Percentiles rank a stretch among this genome's conserved stretches.
phyloP scores from a whole-genome alignment of 2,113 vertebrate genomes.

The Pogonocichla stellata region DNA sequence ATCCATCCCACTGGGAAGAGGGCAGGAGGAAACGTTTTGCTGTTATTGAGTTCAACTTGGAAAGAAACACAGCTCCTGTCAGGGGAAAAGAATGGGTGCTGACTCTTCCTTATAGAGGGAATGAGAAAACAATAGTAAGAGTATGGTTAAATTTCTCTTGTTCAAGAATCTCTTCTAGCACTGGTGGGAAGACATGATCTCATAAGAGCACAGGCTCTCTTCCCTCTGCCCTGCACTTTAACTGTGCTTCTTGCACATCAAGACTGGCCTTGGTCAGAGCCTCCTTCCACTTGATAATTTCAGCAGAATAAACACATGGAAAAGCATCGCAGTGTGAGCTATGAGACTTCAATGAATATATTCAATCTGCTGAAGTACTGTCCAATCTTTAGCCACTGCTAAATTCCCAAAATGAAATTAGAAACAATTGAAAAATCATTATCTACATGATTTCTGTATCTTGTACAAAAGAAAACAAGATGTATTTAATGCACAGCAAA shows the following conservation, averaged over 20 bases:
- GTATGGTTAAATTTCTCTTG: neutral
- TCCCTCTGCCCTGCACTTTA: neutral
- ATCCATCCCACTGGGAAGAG: neutral
- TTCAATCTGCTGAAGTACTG: neutral
- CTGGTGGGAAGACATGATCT: neutral
- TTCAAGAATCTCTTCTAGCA: neutral
- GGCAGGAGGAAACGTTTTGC: neutral
- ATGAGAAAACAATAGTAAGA: neutral
- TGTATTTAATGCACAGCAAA: neutral
- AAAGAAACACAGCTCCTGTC: neutral
- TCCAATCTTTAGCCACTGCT: neutral
- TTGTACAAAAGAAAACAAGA: neutral
- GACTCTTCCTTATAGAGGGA: neutral
- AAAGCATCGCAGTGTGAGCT: neutral
- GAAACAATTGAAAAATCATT: neutral
- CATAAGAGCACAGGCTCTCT: neutral
- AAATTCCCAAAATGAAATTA: neutral
- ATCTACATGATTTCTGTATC: neutral
- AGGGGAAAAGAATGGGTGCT: neutral
- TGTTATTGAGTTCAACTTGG: neutral
- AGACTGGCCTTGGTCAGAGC: neutral
- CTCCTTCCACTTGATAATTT: neutral
- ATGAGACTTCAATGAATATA: neutral
- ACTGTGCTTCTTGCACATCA: neutral
- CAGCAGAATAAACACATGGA: neutral